Evolutionary conservation across 2,888 invertebrate species (phyloP).

Genomic region (Clivina fossor): DNA sequence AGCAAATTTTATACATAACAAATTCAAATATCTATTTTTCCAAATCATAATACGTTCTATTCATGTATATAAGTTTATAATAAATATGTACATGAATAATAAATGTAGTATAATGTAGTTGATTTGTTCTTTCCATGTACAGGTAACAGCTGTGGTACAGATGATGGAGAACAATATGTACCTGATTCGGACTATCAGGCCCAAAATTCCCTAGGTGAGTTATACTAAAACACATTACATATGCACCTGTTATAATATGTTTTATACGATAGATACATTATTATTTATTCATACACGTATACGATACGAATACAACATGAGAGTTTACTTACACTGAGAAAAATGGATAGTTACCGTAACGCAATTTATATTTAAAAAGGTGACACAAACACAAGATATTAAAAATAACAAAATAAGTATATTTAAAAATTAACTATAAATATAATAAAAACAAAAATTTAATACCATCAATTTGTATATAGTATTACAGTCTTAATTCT

Average conservation of each 20-base stretch:
- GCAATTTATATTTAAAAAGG: too few species aligned
- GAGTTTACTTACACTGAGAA: conserved; percentile 16
- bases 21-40: too few species aligned
- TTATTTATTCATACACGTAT: conserved; percentile 4
- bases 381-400: too few species aligned
- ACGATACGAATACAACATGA: conserved; percentile 5
- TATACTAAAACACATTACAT: background rate
- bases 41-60: too few species aligned
- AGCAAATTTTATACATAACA: too few species aligned
- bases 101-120: background rate
- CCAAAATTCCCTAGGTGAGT: conserved; percentile 34
- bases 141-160: conserved; percentile 59
- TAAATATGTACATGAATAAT: background rate
- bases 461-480: too few species aligned
- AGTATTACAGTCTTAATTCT: too few species aligned
- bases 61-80: background rate
- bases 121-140: conserved; percentile 42
- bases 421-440: too few species aligned
- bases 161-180: conserved; percentile 58
- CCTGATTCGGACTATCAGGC: conserved; percentile 51
- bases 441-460: too few species aligned
- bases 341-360: conserved; percentile 21
- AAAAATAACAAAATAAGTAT: too few species aligned
- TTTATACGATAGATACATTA: conserved; percentile 6
- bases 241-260: conserved; percentile 7